Evolutionary conservation across 1,140 invertebrate species (phyloP), one percentile per base, ranked within the genome.

Genomic region (Chrysoperla carnea): DNA sequence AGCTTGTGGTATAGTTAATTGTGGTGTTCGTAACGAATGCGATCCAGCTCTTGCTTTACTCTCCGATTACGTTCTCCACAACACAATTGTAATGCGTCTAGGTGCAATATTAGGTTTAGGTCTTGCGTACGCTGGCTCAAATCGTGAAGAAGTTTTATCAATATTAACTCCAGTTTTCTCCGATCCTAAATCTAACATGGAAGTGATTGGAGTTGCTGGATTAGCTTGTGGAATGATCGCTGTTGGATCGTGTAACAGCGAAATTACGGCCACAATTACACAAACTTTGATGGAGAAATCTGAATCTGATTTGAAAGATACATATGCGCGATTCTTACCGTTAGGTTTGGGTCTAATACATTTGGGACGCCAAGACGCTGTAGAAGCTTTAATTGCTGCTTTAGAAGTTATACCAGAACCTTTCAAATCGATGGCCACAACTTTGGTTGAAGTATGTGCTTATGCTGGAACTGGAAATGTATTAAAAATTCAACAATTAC

Each of bases 381-480:
- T 84, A 13, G 93, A 99, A 57, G 87, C 90, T 0, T 85, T 94
- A 6, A 79, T 94, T 57, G 86, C 86, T 13, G 87, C 91, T 6
- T 64, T 99, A 37, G 86, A 96, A 61, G 89, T 94, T 9, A 66
- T 98, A 14, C 81, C 86, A 1, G 91, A 98, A 59, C 93, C 94
- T 1, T 90, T 97, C 52, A 85, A 81, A 54, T 92, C 89, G 6
- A 85, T 93, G 72, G 89, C 93, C 8, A 83, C 79, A 45, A 93
- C 92, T 23, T 76, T 98, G 56, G 82, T 99, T 11, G 94, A 98
- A 54, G 88, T 97, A 51, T 99, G 94, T 64, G 93, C 94, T 1
- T 99, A 97, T 67, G 96, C 96, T 8, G 95, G 93, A 46, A 98
- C 96, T 38, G 96, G 96, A 2, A 97, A 99, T 68, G 96, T 99